phyloP scores from a whole-genome alignment of 2,797 vertebrate genomes.

The Meriones psammophilus region DNA sequence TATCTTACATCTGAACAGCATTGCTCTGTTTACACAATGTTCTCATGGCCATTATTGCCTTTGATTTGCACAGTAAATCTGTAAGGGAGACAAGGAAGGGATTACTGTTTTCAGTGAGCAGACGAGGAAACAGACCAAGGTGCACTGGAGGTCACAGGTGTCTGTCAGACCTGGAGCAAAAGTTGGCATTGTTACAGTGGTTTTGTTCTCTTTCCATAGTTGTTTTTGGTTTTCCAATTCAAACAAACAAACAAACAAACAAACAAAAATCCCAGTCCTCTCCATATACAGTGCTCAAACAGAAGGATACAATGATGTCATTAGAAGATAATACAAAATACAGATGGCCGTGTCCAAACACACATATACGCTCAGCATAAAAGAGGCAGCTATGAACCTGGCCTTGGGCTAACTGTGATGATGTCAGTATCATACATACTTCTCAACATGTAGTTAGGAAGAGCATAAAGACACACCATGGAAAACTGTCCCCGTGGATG shows the following conservation, averaged over 20 bases:
- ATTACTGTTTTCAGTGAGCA: background rate
- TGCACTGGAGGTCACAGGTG: background rate
- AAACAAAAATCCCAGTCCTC: background rate
- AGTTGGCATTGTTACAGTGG: background rate
- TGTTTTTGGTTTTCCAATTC: background rate
- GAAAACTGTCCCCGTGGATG: background rate
- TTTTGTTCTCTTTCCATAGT: background rate
- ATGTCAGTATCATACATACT: background rate
- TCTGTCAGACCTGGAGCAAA: background rate
- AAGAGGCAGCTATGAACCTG: background rate
- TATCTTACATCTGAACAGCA: slow-evolving; percentile 5
- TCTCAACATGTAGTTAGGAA: background rate
- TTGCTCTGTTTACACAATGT: slow-evolving; percentile 30
- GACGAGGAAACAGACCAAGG: slow-evolving; percentile 7
- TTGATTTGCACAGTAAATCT: background rate
- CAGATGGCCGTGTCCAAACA: background rate
- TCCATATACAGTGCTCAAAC: background rate
- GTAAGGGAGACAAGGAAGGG: background rate
- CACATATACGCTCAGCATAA: background rate
- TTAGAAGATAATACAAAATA: background rate
- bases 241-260: background rate
- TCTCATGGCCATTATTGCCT: background rate
- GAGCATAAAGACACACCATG: background rate
- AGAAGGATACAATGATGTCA: background rate
- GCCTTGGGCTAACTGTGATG: background rate